These are phyloP conservation scores for Vespertilio murinus DNA, from an alignment of 2,797 vertebrate genomes.

Conservation along the genomic window DNA sequence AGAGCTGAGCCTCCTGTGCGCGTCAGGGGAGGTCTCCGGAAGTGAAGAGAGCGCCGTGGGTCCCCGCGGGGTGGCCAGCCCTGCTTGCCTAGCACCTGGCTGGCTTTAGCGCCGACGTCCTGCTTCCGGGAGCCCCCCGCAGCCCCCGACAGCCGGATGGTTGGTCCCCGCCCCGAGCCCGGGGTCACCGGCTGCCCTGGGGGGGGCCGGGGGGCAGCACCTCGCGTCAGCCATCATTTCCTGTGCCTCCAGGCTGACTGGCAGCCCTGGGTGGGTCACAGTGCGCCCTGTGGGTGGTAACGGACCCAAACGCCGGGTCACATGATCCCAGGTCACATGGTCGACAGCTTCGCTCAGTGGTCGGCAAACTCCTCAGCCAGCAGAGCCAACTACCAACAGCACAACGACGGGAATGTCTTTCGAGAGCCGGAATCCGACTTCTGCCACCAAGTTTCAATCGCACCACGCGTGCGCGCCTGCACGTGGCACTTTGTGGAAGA, in stretches of 20 bases:
- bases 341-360: background rate
- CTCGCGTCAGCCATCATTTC: background rate
- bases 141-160: accelerated
- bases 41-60: background rate
- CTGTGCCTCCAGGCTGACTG: background rate
- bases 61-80: accelerated
- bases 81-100: background rate
- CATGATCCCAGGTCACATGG: background rate
- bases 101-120: background rate
- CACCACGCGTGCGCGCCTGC: too few relatives aligned
- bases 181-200: background rate
- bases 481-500: too few relatives aligned
- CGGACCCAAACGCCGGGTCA: background rate
- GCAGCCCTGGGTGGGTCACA: background rate
- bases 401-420: too few relatives aligned
- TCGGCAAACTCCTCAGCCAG: too few relatives aligned
- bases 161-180: background rate
- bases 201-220: accelerated
- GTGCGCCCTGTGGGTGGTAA: background rate
- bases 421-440: too few relatives aligned
- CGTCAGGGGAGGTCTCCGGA: too few relatives aligned
- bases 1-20: accelerated
- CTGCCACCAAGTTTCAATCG: too few relatives aligned
- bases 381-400: too few relatives aligned
- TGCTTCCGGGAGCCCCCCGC: background rate